Evolutionary conservation across 2,113 vertebrate genomes (phyloP).

Genomic region (Spizaetus ornatus): DNA sequence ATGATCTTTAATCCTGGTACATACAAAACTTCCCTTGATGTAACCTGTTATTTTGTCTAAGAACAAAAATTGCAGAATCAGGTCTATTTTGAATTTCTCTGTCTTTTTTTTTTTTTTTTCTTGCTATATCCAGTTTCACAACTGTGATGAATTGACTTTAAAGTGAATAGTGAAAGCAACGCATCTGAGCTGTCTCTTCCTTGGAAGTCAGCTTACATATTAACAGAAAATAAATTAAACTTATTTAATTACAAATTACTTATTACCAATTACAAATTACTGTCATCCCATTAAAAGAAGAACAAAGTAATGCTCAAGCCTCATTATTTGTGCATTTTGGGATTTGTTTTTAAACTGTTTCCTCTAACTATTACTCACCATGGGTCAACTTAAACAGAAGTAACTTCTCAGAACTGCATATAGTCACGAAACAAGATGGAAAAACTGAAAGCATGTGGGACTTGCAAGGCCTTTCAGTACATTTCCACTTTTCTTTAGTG

Average conservation of each 20-base stretch:
- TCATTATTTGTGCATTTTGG: neutral
- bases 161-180: neutral
- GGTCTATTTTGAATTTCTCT: neutral
- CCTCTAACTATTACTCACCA: neutral
- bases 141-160: neutral
- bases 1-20: neutral
- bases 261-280: neutral
- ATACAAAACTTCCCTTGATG: neutral
- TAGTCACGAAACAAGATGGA: neutral
- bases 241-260: neutral
- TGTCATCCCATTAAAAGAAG: neutral
- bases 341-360: neutral
- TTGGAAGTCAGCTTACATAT: neutral
- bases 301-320: neutral
- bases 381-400: neutral
- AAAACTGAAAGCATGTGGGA: neutral
- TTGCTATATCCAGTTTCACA: neutral
- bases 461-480: neutral
- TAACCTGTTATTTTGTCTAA: neutral
- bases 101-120: neutral
- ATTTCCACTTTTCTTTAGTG: neutral
- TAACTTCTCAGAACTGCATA: neutral
- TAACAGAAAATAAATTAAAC: slow-evolving; percentile 13
- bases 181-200: neutral
- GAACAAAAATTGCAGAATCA: neutral